phyloP scores from a whole-genome alignment of 2,113 vertebrate species.

The Ptilorrhoa leucosticta region DNA sequence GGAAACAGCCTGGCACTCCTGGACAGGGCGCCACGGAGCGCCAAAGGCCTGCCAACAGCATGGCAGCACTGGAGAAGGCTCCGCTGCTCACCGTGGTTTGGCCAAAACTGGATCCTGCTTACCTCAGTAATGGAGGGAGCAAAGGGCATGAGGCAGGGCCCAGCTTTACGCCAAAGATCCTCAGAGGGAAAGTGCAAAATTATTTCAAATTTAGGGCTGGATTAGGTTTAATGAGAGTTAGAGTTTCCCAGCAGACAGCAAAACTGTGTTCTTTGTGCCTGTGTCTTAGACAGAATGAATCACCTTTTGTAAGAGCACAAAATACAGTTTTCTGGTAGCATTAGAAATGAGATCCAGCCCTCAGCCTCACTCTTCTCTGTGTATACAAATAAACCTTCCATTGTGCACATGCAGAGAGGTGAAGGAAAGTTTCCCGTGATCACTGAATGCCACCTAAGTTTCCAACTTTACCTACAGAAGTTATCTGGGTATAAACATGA shows the following conservation, averaged over 20 bases:
- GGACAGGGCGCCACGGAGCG: rapidly evolving
- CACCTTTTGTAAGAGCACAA: not conserved
- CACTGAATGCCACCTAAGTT: not conserved
- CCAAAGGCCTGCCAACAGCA: not conserved
- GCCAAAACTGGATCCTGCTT: not conserved
- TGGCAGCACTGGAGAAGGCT: not conserved
- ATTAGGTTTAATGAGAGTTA: not conserved
- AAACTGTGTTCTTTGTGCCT: not conserved
- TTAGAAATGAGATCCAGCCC: not conserved
- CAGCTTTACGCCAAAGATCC: not conserved
- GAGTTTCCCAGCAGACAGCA: not conserved
- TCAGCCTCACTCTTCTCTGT: not conserved
- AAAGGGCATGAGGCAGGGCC: not conserved
- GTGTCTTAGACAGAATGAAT: not conserved
- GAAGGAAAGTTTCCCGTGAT: not conserved
- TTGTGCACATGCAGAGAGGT: not conserved
- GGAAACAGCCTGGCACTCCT: not conserved
- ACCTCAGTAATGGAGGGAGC: rapidly evolving
- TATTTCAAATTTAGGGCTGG: not conserved
- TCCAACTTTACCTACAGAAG: not conserved
- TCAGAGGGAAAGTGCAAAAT: not conserved
- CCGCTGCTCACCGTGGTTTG: not conserved
- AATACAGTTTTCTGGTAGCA: not conserved
- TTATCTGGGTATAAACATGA: not conserved
- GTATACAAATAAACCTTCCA: not conserved